A percentile compares a stretch with the other conserved stretches of the same genome.
phyloP scores from a whole-genome alignment of 1,140 invertebrate genomes.

The Saccostrea cuccullata region DNA sequence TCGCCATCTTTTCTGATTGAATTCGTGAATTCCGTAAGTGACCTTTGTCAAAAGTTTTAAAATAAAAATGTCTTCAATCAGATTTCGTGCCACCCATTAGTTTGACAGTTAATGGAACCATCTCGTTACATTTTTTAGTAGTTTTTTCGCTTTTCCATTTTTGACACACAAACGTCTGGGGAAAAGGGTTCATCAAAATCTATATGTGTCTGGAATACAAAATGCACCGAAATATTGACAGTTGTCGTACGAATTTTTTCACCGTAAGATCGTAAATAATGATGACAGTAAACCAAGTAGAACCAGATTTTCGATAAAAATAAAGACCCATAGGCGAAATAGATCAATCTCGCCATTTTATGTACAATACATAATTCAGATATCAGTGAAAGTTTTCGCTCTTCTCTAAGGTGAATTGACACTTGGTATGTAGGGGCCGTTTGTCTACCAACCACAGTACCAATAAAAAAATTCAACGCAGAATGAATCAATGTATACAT shows the following conservation, averaged over 20 bases:
- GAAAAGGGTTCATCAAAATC: neutral
- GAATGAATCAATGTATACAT: no score
- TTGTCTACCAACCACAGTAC: no score
- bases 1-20: constrained; percentile 24
- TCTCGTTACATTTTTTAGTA: constrained; percentile 2
- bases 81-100: constrained; percentile 21
- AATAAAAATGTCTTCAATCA: neutral
- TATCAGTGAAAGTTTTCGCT: constrained; percentile 14
- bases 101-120: constrained; percentile 24
- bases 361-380: constrained; percentile 26
- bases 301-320: neutral
- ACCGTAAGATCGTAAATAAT: neutral
- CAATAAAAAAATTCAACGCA: no score
- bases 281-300: neutral
- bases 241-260: neutral
- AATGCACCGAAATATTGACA: neutral
- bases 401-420: neutral
- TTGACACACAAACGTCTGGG: neutral
- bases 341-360: constrained; percentile 17
- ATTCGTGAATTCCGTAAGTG: constrained; percentile 24
- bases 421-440: neutral
- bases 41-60: neutral
- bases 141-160: constrained; percentile 13
- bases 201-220: constrained; percentile 7
- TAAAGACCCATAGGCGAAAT: constrained; percentile 6